Evolutionary conservation across 2,888 invertebrate genomes (phyloP), one percentile per base, ranked within the genome.

Genomic region (Globia sparganii): DNA sequence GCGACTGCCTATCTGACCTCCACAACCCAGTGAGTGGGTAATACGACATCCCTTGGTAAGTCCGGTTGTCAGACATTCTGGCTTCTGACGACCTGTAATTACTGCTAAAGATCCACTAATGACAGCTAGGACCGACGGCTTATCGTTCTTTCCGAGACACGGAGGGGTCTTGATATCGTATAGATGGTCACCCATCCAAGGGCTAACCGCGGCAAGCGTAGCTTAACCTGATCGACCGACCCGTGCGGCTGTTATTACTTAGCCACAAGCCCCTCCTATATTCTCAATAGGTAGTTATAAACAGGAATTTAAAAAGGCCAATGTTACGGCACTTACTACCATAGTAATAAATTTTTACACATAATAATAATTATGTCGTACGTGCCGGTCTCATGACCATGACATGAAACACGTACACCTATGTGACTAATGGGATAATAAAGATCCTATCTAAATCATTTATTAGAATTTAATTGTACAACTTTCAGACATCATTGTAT

Each of bases 381-480:
- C 11, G 53, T 53, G 53, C 1, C 11, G 25, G 25, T 53, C 9
- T 25, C 25, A 11, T 53, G 53, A 11, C n/a, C 53, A 11, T 40
- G 72, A 31, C 53, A 40, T 21, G 46, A 37, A 1, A 40, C 69
- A 53, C 46, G 59, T 59, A 25, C 53, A 11, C n/a, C 28, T 8
- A 2, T 28, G 28, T 77, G 66, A 67, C 46, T 70, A 40, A 68
- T 53, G 28, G 15, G n/a, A 37, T 37, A 62, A 56, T 75, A 72
- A 71, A 73, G 25, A 71, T 28, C 43, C 2, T 25, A 59, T 61
- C 59, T 73, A 71, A 43, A 72, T 59, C 2, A 37, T 43, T 46
- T 56, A 68, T 68, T 31, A n/a, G 46, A 70, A 80, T 68, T 65
- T 58, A 71, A 70, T 59, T 68, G 18, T 34, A 34, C 64, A 71